phyloP scores from a whole-genome alignment of 2,113 vertebrate species.

The Brienomyrus brachyistius region DNA sequence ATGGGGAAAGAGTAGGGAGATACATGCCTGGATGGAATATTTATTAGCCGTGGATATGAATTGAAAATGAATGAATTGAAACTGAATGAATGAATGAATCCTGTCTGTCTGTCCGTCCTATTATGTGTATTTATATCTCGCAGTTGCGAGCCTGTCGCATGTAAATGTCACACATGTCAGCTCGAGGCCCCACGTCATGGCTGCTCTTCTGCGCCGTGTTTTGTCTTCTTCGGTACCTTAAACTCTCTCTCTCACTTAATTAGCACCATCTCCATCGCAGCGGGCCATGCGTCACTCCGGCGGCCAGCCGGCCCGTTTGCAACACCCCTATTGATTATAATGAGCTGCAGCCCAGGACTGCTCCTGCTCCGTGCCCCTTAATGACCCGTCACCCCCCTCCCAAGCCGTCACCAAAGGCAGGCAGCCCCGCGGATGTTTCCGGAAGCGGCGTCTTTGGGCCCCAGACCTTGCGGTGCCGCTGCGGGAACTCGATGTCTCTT shows the following conservation, averaged over 20 bases:
- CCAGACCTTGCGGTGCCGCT: neutral
- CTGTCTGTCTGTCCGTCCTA: neutral
- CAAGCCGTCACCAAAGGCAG: neutral
- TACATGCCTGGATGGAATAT: neutral
- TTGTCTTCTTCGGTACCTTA: neutral
- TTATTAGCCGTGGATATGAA: neutral
- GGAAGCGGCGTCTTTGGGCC: neutral
- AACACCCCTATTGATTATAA: conserved; percentile 23
- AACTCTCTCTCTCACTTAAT: conserved; percentile 14
- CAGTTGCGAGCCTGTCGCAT: neutral
- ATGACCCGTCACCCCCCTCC: conserved; percentile 19
- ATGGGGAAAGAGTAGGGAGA: neutral
- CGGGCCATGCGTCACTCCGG: neutral
- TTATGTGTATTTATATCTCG: neutral
- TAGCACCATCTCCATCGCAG: neutral
- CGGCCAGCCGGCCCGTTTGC: neutral
- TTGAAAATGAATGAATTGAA: neutral
- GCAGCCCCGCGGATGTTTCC: neutral
- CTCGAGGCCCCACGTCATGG: neutral
- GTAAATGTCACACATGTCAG: neutral
- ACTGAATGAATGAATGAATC: neutral
- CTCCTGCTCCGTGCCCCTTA: neutral
- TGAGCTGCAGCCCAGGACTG: conserved; percentile 2
- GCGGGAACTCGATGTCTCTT: conserved; percentile 8
- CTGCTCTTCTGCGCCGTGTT: neutral